A percentile compares a stretch with the other conserved stretches of the same genome.
Conservation (phyloP, 2,113 vertebrate genomes). For the Suncus etruscus region DNA sequence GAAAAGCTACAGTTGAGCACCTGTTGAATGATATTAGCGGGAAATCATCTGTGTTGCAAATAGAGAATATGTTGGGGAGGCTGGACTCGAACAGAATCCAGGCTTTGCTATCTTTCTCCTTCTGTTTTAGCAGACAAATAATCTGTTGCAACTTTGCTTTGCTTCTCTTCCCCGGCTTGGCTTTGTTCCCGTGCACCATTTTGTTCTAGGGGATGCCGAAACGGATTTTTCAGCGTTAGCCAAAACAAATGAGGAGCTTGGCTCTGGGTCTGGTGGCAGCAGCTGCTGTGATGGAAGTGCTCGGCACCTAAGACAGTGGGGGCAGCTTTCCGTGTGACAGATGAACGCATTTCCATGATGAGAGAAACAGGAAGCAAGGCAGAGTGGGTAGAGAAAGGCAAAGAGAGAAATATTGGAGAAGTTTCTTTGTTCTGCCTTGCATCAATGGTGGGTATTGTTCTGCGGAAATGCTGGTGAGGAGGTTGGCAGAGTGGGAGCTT, state of each 20-base stretch:
- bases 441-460: constrained; percentile 56
- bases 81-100: constrained; percentile 80
- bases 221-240: constrained; percentile 87
- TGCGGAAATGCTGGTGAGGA: constrained; percentile 47
- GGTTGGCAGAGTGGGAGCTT: constrained; percentile 26
- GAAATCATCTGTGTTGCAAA: constrained; percentile 82
- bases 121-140: constrained; percentile 90
- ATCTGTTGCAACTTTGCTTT: constrained; percentile 88
- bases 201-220: constrained; percentile 88
- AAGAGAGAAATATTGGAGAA: neutral
- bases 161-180: constrained; percentile 88
- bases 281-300: constrained; percentile 85
- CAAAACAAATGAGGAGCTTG: constrained; percentile 89
- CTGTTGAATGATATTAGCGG: constrained; percentile 80
- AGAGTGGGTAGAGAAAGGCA: constrained; percentile 18
- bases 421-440: constrained; percentile 59
- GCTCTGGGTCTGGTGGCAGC: constrained; percentile 83
- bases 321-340: constrained; percentile 82
- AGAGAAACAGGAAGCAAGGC: constrained; percentile 70
- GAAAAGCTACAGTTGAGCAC: constrained; percentile 84
- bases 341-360: constrained; percentile 70
- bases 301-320: constrained; percentile 83
- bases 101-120: constrained; percentile 84
- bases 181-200: constrained; percentile 86
- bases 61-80: constrained; percentile 75